Percentiles rank a stretch among this genome's conserved stretches.
These are phyloP conservation scores for Pleuronectes platessa DNA, from an alignment of 2,113 vertebrate species.

Conservation along the genomic window DNA sequence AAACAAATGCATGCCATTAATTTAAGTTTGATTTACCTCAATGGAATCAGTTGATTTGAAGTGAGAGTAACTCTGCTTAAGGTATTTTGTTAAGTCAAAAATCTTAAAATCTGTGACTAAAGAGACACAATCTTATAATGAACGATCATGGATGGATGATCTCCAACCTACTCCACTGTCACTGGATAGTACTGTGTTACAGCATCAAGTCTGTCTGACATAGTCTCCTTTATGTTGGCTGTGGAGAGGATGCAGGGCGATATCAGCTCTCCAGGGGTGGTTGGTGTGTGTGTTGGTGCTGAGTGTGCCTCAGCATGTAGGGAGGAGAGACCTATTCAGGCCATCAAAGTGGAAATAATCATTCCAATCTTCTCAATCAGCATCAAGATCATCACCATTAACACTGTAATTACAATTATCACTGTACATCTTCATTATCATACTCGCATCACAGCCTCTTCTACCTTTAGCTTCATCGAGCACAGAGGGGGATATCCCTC, in stretches of 20 bases:
- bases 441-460: slow-evolving; percentile 7
- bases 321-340: slow-evolving; percentile 16
- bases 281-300: not conserved
- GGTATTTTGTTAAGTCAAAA: too few species aligned
- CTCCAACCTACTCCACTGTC: slow-evolving; percentile 26
- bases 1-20: not conserved
- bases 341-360: too few species aligned
- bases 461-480: slow-evolving; percentile 22
- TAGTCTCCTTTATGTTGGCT: slow-evolving; percentile 38
- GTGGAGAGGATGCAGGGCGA: slow-evolving; percentile 30
- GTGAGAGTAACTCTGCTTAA: too few species aligned
- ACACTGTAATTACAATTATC: slow-evolving; percentile 40
- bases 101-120: not conserved
- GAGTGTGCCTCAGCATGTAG: too few species aligned
- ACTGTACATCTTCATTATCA: slow-evolving; percentile 48
- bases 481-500: slow-evolving; percentile 13
- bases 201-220: not conserved
- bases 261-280: slow-evolving; percentile 34
- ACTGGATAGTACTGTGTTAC: slow-evolving; percentile 16
- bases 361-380: not conserved
- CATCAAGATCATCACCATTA: slow-evolving; percentile 43
- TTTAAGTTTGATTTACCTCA: too few species aligned
- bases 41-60: too few species aligned
- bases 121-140: slow-evolving; percentile 31
- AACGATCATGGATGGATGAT: slow-evolving; percentile 30